Evolutionary conservation across 2,113 vertebrate species (phyloP).

Genomic region (Solea senegalensis): DNA sequence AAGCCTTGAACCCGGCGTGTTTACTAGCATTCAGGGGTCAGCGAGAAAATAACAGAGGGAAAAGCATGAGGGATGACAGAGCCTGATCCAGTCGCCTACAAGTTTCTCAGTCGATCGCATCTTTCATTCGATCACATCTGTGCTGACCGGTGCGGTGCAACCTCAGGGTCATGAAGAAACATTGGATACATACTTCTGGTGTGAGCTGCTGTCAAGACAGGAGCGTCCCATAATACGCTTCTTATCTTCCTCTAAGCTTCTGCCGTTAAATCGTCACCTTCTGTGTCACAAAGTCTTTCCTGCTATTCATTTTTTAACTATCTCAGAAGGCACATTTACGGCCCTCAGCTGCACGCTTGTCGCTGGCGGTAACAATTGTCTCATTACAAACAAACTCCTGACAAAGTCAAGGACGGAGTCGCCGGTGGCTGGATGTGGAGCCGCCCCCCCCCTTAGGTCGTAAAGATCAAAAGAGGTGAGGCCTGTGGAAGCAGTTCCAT

Average conservation of each 20-base stretch:
- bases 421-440: conserved; percentile 27
- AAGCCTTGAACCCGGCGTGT: conserved; percentile 68
- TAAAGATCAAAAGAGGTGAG: conserved; percentile 66
- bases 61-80: conserved; percentile 41
- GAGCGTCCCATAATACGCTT: conserved; percentile 38
- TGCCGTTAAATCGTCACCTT: conserved; percentile 22
- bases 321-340: conserved; percentile 52
- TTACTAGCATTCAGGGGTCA: conserved; percentile 66
- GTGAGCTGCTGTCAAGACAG: conserved; percentile 30
- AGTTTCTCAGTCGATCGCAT: conserved; percentile 32
- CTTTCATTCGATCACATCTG: conserved; percentile 44
- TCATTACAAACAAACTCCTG: conserved; percentile 59
- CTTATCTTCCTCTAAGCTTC: conserved; percentile 18
- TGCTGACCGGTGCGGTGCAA: conserved; percentile 29
- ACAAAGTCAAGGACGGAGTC: conserved; percentile 69
- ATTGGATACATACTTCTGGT: background rate
- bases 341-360: conserved; percentile 45
- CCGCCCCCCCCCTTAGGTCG: background rate
- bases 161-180: conserved; percentile 28
- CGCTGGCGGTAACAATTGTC: conserved; percentile 59
- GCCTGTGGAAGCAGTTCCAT: conserved; percentile 55
- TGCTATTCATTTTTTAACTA: conserved; percentile 37
- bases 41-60: conserved; percentile 56
- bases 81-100: conserved; percentile 16
- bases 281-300: conserved; percentile 25